A percentile compares a stretch with the other conserved stretches of the same genome.
Conservation (phyloP, 2,797 vertebrate species). For the Thamnophis elegans region DNA sequence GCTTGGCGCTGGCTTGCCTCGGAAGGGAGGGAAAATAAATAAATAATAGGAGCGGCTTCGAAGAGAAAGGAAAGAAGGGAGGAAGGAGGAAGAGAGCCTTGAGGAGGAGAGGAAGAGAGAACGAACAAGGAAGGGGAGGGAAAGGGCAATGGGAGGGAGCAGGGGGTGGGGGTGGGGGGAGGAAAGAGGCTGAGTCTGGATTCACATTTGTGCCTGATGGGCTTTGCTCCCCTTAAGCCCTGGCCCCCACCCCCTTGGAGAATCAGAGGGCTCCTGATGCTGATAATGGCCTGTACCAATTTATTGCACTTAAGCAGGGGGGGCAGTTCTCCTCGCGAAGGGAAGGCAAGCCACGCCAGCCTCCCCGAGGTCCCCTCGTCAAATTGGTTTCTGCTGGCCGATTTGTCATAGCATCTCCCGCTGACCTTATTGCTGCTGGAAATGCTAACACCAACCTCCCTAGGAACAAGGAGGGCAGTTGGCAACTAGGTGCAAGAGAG, state of each 20-base stretch:
- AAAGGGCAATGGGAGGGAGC: not conserved
- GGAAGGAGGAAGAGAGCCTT: slow-evolving; percentile 20
- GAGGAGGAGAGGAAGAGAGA: slow-evolving; percentile 22
- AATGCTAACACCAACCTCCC: slow-evolving; percentile 3
- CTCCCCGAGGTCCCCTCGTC: slow-evolving; percentile 39
- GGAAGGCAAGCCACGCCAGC: slow-evolving; percentile 36
- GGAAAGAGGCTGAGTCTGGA: slow-evolving; percentile 60
- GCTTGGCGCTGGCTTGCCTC: slow-evolving; percentile 39
- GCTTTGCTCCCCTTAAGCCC: slow-evolving; percentile 76
- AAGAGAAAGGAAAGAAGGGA: slow-evolving; percentile 47
- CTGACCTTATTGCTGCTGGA: not conserved
- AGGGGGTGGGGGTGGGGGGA: slow-evolving; percentile 39
- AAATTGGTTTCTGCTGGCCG: slow-evolving; percentile 52
- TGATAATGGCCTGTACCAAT: slow-evolving; percentile 88
- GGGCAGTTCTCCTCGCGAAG: slow-evolving; percentile 65
- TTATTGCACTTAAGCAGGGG: slow-evolving; percentile 79
- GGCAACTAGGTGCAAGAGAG: rapidly evolving
- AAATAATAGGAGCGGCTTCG: slow-evolving; percentile 24
- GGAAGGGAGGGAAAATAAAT: not conserved
- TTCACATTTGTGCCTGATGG: slow-evolving; percentile 81
- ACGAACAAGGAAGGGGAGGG: slow-evolving; percentile 23
- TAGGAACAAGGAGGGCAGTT: not conserved
- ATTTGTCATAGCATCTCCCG: not conserved
- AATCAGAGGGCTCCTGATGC: slow-evolving; percentile 61
- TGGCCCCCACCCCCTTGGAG: slow-evolving; percentile 60